Evolutionary conservation across 2,888 invertebrate genomes (phyloP), one percentile per base, ranked within the genome.

Genomic region (Stramonita haemastoma): DNA sequence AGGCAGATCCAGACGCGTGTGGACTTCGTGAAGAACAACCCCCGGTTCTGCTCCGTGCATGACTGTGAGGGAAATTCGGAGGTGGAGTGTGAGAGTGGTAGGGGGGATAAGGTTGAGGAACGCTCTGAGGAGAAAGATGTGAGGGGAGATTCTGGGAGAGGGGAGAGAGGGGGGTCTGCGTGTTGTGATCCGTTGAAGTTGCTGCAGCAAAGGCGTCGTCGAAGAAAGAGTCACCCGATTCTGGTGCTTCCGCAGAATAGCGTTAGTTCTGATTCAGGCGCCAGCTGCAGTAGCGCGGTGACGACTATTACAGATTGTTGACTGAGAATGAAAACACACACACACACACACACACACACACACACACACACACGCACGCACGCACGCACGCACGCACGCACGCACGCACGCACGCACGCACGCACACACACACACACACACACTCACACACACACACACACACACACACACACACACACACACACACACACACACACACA

Each of bases 301-400:
- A 60, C 11, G 1, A 79, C 77, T 1, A 36, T 36, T 36, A 36
- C 85, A 86, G 17, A 29, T 60, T 57, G 22, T 46, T 46, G 17
- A 8, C 22, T n/a, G 57, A 1, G n/a, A n/a, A 57, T 15, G 15
- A n/a, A 13, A 8, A 29, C 29, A 17, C 84, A 70, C 86, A 66
- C 86, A 86, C 86, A 86, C 86, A 57, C 86, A 86, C 60, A 29
- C 57, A 86, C 60, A 86, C 86, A 57, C 32, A 86, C 86, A 57
- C 60, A 86, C 86, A n/a, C 60, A n/a, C 86, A 57, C 60, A n/a
- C 86, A 57, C 60, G 22, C 86, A 57, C 60, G 22, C 86, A 57
- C 60, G 26, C 66, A 29, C 70, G 19, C 66, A 66, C 32, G 19
- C 60, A 86, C 32, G 11, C 56, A 84, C n/a, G n/a, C 84, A 84